Evolutionary conservation across 2,797 vertebrate species (phyloP), one percentile per base, ranked within the genome.

Genomic region (Cichlasoma orientale): DNA sequence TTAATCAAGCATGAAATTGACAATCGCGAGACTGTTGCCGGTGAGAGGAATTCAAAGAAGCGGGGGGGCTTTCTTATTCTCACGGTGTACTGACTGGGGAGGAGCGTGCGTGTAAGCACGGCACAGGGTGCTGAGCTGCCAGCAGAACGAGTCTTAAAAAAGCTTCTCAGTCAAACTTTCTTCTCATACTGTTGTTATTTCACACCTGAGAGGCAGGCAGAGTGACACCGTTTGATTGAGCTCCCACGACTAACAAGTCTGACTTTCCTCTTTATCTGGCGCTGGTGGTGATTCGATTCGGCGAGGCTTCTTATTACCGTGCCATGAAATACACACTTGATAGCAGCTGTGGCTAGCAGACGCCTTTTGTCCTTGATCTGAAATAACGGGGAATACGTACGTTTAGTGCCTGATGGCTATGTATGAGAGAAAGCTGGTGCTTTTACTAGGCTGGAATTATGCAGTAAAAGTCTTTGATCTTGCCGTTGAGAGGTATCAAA

Each of bases 1-100:
- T 94, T 95, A 95, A 95, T 95, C 95, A 96, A 94, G 94, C 95
- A 91, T 95, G 95, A 95, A 96, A 96, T 95, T 96, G 94, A 96
- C 95, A 95, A 95, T 93, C 75, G 91, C 85, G 76, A 91, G 91
- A 89, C 86, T 90, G 87, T 87, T 91, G 90, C 89, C 86, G 88
- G 88, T 89, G 88, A 94, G 91, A 87, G 80, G 91, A 93, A 94
- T 93, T 93, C 90, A 94, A 93, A 95, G 88, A 89, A 88, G 89
- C 56, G 38, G 74, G 38, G 59, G 31, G 88, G 63, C 82, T 82
- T 61, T 63, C 78, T 86, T 80, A 88, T 86, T 91, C 88, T 92
- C 63, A 57, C 82, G 44, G 78, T 55, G 85, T 82, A 56, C 52
- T 19, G 74, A 88, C 74, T 89, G 82, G 78, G 88, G 77, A 83